These are phyloP conservation scores for Cacatua alba DNA, from an alignment of 2,113 vertebrate species.

Conservation along the genomic window DNA sequence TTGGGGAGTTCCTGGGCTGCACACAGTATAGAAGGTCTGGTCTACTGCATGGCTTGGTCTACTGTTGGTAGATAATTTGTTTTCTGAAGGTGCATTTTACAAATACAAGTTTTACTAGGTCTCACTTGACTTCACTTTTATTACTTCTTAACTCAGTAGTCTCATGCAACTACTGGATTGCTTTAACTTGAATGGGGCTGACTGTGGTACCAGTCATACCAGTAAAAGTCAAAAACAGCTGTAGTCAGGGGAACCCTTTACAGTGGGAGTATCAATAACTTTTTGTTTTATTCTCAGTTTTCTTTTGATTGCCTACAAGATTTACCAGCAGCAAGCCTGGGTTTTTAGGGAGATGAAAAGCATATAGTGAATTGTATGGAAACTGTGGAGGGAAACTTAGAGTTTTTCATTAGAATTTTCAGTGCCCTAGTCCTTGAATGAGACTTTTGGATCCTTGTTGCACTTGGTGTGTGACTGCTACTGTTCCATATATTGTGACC, in stretches of 20 bases:
- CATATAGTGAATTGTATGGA: background rate
- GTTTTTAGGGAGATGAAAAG: background rate
- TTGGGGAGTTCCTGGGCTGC: background rate
- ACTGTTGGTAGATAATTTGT: background rate
- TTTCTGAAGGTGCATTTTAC: conserved; percentile 7
- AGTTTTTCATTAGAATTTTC: background rate
- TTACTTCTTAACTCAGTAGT: background rate
- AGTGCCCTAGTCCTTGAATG: background rate
- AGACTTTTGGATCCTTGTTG: background rate
- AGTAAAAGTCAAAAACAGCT: background rate
- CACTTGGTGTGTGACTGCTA: background rate
- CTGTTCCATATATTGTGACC: background rate
- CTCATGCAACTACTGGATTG: background rate
- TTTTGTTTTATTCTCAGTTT: background rate
- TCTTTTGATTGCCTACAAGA: background rate
- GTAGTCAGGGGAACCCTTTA: background rate
- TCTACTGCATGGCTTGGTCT: background rate
- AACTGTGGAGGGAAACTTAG: background rate
- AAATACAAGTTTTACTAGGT: background rate
- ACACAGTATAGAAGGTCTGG: background rate
- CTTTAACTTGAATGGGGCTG: background rate
- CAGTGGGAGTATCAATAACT: background rate
- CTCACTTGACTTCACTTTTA: background rate
- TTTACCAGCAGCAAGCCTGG: background rate
- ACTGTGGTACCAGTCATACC: background rate